Base-by-base conservation (phyloP, 2,113 vertebrate species). In the Butastur rufipennis region DNA sequence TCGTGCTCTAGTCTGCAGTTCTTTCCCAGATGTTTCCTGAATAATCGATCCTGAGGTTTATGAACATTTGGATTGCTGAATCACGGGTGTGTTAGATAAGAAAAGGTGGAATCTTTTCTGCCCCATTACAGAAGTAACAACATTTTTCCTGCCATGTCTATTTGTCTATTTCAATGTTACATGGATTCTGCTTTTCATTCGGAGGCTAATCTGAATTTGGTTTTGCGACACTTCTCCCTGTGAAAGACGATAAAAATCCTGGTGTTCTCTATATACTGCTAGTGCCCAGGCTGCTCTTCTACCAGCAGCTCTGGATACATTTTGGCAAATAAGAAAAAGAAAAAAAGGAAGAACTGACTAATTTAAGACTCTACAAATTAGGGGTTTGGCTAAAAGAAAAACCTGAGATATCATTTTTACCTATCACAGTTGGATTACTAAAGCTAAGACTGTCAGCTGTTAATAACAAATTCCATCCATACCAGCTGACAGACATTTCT, bases 391-490 rank as follows among this genome's bases (percentile, higher is more conserved):
- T 89, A 82, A 72, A 81, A 89, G 59, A 61, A 75, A 34, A 86
- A 74, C 45, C 53, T 58, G 53, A 94, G 83, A 79, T 74, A 50
- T 22, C 26, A 32, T 26, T 89, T 94, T 75, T 73, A 36, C 61
- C 38, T 93, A 92, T 71, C 81, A 91, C 89, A 84, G 90, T 52
- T 92, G 94, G 85, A 74, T 94, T 97, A 52, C 67, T 89, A 88
- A 94, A 84, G 75, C 59, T 95, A 95, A 96, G 73, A 59, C 68
- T 87, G 91, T 79, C 63, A 86, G 66, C 43, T 97, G 88, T 95
- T 95, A 90, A 84, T 80, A 97, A 80, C 77, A 74, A 86, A 89
- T 96, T 95, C 92, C 85, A 79, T 81, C 87, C 86, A 94, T 95
- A 77, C 14, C 45, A 81, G 36, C 52, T 59, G 70, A 56, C 62